A percentile compares a stretch with the other conserved stretches of the same genome.
phyloP scores from a whole-genome alignment of 2,113 vertebrate species.

The Anthoscopus minutus region DNA sequence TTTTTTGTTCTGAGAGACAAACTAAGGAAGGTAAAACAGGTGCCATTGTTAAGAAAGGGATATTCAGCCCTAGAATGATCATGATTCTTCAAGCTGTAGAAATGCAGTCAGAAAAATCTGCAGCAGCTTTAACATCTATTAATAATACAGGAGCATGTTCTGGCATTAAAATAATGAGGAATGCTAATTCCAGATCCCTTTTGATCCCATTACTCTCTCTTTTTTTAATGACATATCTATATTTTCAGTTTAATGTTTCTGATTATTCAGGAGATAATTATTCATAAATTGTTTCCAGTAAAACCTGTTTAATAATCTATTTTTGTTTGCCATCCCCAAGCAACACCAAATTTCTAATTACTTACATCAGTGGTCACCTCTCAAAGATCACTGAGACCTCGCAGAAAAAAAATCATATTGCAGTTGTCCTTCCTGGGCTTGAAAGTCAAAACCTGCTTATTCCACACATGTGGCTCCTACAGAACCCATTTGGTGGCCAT shows the following conservation, averaged over 20 bases:
- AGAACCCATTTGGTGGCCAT: not conserved
- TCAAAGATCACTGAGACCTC: not conserved
- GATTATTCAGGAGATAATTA: constrained; percentile 16
- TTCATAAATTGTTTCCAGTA: constrained; percentile 3
- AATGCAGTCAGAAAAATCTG: constrained; percentile 12
- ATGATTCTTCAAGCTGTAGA: constrained; percentile 27
- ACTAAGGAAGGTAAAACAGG: constrained; percentile 54
- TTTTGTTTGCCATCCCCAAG: not conserved
- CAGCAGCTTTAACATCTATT: constrained; percentile 26
- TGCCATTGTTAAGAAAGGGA: constrained; percentile 34
- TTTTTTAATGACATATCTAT: not conserved
- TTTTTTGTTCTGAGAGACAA: constrained; percentile 46
- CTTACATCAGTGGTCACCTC: not conserved
- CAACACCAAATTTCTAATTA: constrained; percentile 2
- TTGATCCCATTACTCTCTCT: not conserved
- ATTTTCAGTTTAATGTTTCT: constrained; percentile 4
- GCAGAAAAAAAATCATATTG: not conserved
- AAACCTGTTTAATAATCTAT: not conserved
- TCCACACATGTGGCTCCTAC: not conserved
- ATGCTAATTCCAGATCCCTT: constrained; percentile 5
- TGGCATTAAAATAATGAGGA: constrained; percentile 48
- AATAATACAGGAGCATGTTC: constrained; percentile 26
- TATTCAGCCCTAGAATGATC: constrained; percentile 4
- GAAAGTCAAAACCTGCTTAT: not conserved
- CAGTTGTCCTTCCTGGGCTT: not conserved